Percentiles rank a stretch among this genome's conserved stretches.
Evolutionary conservation across 1,140 invertebrate genomes (phyloP).

Genomic region (Hermetia illucens): DNA sequence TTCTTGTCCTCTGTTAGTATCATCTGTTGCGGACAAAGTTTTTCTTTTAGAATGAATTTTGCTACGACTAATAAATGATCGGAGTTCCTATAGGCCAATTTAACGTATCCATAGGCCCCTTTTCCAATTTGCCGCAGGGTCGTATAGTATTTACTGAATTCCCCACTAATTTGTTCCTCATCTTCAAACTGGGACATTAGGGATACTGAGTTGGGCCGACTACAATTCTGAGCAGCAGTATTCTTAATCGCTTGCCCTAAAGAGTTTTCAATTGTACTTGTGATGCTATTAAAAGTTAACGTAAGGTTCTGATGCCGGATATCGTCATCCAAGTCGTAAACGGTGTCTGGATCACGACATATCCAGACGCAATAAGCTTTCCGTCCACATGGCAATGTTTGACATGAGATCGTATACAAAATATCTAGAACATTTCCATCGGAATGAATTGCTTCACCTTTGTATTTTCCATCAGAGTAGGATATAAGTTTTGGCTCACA

Average conservation of each 20-base stretch:
- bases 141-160: constrained; percentile 49
- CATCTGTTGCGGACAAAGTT: constrained; percentile 56
- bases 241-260: constrained; percentile 25
- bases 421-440: constrained; percentile 16
- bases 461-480: constrained; percentile 13
- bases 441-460: constrained; percentile 16
- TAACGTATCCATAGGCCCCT: constrained; percentile 62
- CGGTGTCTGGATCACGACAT: constrained; percentile 33
- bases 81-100: constrained; percentile 44
- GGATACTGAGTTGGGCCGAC: constrained; percentile 37
- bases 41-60: constrained; percentile 57
- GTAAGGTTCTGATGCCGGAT: constrained; percentile 27
- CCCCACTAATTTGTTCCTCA: constrained; percentile 36
- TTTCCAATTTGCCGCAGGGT: constrained; percentile 57
- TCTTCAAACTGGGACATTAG: constrained; percentile 35
- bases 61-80: constrained; percentile 51
- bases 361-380: constrained; percentile 38
- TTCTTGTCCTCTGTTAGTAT: constrained; percentile 37
- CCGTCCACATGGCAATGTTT: constrained; percentile 23
- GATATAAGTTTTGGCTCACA: background rate
- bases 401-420: constrained; percentile 15
- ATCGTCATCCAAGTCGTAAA: constrained; percentile 22
- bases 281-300: constrained; percentile 34
- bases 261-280: constrained; percentile 29
- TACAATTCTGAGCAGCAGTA: constrained; percentile 25